Conservation (phyloP, 1,140 invertebrate species). For the Penaeus japonicus region DNA sequence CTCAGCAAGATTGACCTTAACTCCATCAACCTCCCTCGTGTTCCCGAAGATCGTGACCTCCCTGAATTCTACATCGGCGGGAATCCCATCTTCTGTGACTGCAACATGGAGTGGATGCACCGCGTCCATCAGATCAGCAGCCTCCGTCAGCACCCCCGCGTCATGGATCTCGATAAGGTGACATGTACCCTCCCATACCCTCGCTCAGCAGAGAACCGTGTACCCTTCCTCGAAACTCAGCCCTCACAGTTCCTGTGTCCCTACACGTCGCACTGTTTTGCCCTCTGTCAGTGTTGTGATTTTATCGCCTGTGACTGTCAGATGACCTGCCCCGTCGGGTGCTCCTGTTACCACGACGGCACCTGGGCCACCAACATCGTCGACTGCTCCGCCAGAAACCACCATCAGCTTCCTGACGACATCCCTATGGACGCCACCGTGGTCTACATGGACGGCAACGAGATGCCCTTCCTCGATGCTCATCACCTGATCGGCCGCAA, state of each 20-base stretch:
- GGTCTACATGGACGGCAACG: conserved; percentile 89
- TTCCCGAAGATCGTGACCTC: conserved; percentile 67
- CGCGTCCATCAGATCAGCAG: conserved; percentile 81
- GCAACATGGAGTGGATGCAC: conserved; percentile 91
- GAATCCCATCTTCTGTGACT: conserved; percentile 90
- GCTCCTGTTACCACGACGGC: conserved; percentile 74
- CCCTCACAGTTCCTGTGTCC: conserved; percentile 89
- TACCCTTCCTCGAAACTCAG: conserved; percentile 83
- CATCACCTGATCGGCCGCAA: conserved; percentile 92
- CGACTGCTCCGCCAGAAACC: conserved; percentile 82
- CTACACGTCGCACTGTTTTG: conserved; percentile 92
- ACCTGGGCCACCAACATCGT: conserved; percentile 93
- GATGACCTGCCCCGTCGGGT: conserved; percentile 65
- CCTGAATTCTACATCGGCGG: conserved; percentile 88
- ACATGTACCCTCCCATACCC: conserved; percentile 89
- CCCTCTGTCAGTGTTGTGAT: conserved; percentile 92
- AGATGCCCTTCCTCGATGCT: conserved; percentile 82
- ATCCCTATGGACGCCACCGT: conserved; percentile 95
- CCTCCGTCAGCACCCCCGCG: conserved; percentile 82
- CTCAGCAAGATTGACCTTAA: conserved; percentile 82
- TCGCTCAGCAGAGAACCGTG: conserved; percentile 76
- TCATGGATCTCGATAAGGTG: conserved; percentile 90
- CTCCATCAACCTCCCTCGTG: conserved; percentile 69
- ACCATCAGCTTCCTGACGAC: conserved; percentile 78
- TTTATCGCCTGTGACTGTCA: conserved; percentile 91